These are phyloP conservation scores for Carettochelys insculpta DNA, from an alignment of 2,113 vertebrate species.

Conservation along the genomic window DNA sequence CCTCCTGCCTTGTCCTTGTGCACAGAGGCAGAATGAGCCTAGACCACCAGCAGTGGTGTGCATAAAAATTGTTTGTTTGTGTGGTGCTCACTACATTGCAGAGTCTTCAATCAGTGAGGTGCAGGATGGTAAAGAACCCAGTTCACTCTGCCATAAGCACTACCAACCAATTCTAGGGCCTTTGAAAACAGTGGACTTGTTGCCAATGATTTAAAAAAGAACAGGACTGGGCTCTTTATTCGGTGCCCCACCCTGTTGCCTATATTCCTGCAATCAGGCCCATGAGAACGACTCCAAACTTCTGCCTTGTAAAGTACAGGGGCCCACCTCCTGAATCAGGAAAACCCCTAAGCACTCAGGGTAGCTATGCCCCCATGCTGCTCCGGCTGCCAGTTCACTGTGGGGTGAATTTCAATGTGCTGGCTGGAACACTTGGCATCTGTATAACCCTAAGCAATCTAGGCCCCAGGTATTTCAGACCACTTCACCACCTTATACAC, in stretches of 20 bases:
- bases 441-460: fast-evolving
- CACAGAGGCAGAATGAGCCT: background rate
- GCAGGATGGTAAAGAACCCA: too few species aligned
- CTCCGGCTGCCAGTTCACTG: fast-evolving
- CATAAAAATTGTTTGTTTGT: too few species aligned
- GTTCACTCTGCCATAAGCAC: background rate
- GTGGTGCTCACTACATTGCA: too few species aligned
- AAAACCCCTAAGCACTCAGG: background rate
- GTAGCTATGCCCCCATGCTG: conserved; percentile 19
- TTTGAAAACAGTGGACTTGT: background rate
- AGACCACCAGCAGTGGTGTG: background rate
- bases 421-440: background rate
- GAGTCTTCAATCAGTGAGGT: too few species aligned
- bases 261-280: conserved; percentile 52
- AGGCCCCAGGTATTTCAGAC: background rate
- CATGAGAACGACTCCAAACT: conserved; percentile 65
- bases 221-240: conserved; percentile 46
- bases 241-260: conserved; percentile 3
- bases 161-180: background rate
- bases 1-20: background rate
- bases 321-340: conserved; percentile 47
- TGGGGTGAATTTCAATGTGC: fast-evolving
- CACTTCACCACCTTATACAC: fast-evolving
- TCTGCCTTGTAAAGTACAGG: conserved; percentile 45
- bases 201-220: conserved; percentile 65